Base-by-base conservation (phyloP, 2,888 invertebrate species). In the Toxonevra muliebris region DNA sequence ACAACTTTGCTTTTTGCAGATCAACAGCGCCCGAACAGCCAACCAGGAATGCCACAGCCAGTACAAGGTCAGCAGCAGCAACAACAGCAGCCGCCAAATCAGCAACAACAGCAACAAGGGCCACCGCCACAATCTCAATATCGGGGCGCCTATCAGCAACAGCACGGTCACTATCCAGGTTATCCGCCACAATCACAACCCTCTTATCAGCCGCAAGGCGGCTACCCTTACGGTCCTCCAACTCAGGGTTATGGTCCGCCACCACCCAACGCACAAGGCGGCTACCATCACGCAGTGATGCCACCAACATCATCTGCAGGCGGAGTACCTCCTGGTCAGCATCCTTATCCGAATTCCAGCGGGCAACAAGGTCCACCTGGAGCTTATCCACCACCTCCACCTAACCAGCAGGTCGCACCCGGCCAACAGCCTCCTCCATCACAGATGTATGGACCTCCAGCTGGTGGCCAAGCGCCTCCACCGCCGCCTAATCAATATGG, bases 101-200 rank as follows among this genome's bases (percentile, higher is more conserved):
- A 52, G 88, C 90, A 61, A 87, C 89, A 76, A 86, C 87, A 69
- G 87, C 89, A 69, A 86, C 90, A 60, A 88, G 90, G 66, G 86
- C 89, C 77, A 84, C 87, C 67, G 86, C 89, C 78, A 86, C 89
- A 82, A 77, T 86, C 88, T 15, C 87, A 88, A 84, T 88, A 81
- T 84, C 87, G 73, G 81, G 86, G 76, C 82, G 88, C 83, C 83
- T 89, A 82, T 84, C 87, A 79, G 85, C 87, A 78, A 85, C 87
- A 82, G 85, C 88, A 81, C 86, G 82, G 77, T 80, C 82, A 88
- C 86, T 89, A 76, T 85, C 88, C 76, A 80, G 83, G 85, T 11
- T 85, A 85, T 77, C 85, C 91, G 20, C 83, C 83, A 20, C 89
- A 91, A 50, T 86, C 81, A 77, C 80, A 81, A 69, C 80, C 81